Evolutionary conservation across 2,113 vertebrate genomes (phyloP).

Genomic region (Lipophrys pholis): DNA sequence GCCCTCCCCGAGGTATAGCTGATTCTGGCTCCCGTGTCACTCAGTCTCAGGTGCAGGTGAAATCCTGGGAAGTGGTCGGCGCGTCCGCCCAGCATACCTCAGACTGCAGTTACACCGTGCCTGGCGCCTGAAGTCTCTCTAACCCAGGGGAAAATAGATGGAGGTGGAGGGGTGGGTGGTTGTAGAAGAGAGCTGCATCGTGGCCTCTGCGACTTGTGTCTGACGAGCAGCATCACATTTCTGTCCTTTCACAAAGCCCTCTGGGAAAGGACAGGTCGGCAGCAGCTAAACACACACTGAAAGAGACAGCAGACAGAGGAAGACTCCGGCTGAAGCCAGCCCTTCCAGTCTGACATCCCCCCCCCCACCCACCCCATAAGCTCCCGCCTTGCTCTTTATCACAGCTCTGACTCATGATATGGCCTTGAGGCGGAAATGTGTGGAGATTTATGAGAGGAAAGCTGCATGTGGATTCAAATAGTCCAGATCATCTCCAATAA

Average conservation of each 20-base stretch:
- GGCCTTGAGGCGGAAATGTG: conserved; percentile 59
- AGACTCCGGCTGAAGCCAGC: conserved; percentile 68
- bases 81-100: conserved; percentile 88
- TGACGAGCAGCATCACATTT: conserved; percentile 75
- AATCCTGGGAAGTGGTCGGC: conserved; percentile 84
- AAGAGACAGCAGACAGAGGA: conserved; percentile 62
- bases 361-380: conserved; percentile 22
- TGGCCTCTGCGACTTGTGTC: conserved; percentile 68
- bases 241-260: conserved; percentile 84
- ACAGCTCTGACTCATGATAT: conserved; percentile 70
- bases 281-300: conserved; percentile 54
- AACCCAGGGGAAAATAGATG: conserved; percentile 54
- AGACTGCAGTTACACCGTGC: conserved; percentile 89
- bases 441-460: conserved; percentile 34
- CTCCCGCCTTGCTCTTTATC: conserved; percentile 64
- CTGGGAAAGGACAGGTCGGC: conserved; percentile 78
- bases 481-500: conserved; percentile 56
- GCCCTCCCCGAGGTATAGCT: conserved; percentile 39
- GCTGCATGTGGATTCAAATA: conserved; percentile 36
- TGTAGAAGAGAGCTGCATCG: conserved; percentile 69
- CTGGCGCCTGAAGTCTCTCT: conserved; percentile 89
- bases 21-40: conserved; percentile 53
- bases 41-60: conserved; percentile 70
- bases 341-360: conserved; percentile 75
- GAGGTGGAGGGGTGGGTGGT: conserved; percentile 35